Evolutionary conservation across 2,797 vertebrate species (phyloP).

Genomic region (Pantherophis alleghaniensis): DNA sequence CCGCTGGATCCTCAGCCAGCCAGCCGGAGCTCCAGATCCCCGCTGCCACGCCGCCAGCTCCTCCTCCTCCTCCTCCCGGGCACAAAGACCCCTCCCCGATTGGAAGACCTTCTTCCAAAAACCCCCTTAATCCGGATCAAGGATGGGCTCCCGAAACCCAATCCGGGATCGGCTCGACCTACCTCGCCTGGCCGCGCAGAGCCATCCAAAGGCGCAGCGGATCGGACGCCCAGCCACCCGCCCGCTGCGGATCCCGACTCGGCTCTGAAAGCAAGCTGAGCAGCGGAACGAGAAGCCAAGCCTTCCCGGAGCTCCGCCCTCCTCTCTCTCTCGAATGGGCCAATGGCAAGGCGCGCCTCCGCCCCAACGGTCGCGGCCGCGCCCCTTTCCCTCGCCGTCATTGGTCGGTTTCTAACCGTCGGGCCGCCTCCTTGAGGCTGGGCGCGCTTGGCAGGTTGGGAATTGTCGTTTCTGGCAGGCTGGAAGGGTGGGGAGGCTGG

Average conservation of each 20-base stretch:
- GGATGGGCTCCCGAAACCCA: not conserved
- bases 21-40: not conserved
- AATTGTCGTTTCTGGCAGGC: not conserved
- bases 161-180: not conserved
- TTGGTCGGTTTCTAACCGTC: constrained; percentile 8
- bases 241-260: not conserved
- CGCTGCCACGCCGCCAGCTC: not conserved
- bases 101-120: not conserved
- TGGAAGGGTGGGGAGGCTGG: not conserved
- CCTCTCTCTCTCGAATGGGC: rapidly evolving
- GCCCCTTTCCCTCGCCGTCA: rapidly evolving
- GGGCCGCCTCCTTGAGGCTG: not conserved
- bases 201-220: not conserved
- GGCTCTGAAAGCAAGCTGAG: not conserved
- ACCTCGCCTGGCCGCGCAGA: not conserved
- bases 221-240: rapidly evolving
- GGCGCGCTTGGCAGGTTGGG: not conserved
- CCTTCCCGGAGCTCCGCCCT: not conserved
- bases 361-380: not conserved
- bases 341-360: rapidly evolving
- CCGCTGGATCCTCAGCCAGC: not conserved
- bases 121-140: not conserved
- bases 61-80: constrained; percentile 28
- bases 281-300: not conserved
- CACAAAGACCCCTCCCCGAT: not conserved